phyloP scores from a whole-genome alignment of 2,888 invertebrate species.

The Sympetrum striolatum region DNA sequence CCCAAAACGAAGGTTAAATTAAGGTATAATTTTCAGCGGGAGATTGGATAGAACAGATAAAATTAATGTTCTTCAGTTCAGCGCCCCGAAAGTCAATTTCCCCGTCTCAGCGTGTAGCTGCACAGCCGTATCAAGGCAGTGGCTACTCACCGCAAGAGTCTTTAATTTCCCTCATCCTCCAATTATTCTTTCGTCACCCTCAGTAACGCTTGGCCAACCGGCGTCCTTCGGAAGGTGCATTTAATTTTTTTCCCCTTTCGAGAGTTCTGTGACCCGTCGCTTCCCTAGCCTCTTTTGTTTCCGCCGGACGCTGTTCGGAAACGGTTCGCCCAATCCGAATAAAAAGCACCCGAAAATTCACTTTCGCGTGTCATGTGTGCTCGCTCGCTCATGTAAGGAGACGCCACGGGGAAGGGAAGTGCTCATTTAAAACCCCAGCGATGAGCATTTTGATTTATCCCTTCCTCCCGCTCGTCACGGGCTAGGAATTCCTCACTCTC shows the following conservation, averaged over 20 bases:
- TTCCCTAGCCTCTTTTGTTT: not conserved
- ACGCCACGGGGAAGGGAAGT: not conserved
- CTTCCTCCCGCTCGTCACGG: not conserved
- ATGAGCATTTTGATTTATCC: not conserved
- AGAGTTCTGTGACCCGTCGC: not conserved
- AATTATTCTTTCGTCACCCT: not conserved
- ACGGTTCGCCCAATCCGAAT: not conserved
- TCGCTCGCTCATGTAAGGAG: not conserved
- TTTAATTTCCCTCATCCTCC: not conserved
- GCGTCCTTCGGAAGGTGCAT: not conserved
- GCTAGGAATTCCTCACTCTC: not conserved
- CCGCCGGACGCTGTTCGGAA: not conserved
- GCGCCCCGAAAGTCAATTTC: too few species aligned
- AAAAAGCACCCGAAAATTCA: not conserved
- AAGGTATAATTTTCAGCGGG: too few species aligned
- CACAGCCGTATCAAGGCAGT: too few species aligned
- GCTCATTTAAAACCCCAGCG: not conserved
- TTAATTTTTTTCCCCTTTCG: not conserved
- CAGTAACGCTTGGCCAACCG: not conserved
- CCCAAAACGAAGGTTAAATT: too few species aligned
- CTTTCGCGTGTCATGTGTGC: not conserved
- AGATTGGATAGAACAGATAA: too few species aligned
- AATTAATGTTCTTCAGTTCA: too few species aligned
- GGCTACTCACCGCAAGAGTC: too few species aligned
- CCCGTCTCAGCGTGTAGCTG: too few species aligned